A percentile compares a stretch with the other conserved stretches of the same genome.
Conservation (phyloP, 2,113 vertebrate genomes). For the Ia io region DNA sequence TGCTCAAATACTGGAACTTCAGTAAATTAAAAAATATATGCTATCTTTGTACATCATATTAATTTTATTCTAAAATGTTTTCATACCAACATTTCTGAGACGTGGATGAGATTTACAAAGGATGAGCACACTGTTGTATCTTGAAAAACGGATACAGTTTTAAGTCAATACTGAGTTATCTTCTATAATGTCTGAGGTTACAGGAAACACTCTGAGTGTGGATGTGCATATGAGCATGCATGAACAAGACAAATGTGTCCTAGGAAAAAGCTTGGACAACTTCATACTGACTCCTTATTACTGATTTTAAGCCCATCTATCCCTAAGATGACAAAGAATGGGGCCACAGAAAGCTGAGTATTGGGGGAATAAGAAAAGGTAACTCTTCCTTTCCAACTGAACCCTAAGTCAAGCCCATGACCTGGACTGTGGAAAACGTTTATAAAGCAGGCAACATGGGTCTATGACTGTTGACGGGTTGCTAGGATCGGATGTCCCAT, state of each 20-base stretch:
- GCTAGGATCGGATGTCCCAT: background rate
- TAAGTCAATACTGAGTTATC: background rate
- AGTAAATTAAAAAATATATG: background rate
- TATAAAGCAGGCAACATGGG: background rate
- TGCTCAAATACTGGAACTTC: background rate
- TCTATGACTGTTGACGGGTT: background rate
- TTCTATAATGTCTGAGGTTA: background rate
- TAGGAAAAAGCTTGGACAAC: background rate
- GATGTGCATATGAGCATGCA: background rate
- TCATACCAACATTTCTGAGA: background rate
- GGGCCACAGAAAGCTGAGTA: background rate
- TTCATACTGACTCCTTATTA: background rate
- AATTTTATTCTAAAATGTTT: slow-evolving; percentile 4
- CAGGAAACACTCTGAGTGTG: background rate
- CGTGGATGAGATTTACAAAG: slow-evolving; percentile 1
- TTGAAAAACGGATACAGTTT: background rate
- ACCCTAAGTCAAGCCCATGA: background rate
- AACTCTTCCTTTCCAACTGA: background rate
- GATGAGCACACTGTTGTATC: background rate
- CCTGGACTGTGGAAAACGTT: background rate
- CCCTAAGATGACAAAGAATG: background rate
- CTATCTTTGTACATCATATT: background rate
- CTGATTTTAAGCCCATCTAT: background rate
- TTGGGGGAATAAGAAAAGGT: background rate
- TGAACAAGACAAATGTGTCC: background rate